Evolutionary conservation across 1,140 invertebrate genomes (phyloP).

Genomic region (Chrysopa pallens): DNA sequence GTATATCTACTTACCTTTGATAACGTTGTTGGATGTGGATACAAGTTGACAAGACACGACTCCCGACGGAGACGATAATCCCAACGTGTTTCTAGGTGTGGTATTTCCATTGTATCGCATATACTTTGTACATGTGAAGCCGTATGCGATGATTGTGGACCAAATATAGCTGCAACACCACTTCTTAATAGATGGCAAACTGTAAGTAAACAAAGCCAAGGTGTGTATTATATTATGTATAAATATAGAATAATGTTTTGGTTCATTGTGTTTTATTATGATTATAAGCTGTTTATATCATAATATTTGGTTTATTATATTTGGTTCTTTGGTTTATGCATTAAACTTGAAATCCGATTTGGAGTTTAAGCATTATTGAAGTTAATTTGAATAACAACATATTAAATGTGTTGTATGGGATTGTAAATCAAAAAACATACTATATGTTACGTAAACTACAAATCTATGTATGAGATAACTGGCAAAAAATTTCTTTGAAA

Average conservation of each 20-base stretch:
- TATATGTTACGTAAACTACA: too few species aligned
- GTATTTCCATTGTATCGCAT: conserved; percentile 90
- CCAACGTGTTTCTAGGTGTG: conserved; percentile 87
- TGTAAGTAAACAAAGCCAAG: conserved; percentile 26
- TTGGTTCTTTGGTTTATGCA: too few species aligned
- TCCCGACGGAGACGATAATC: conserved; percentile 71
- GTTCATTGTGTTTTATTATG: too few species aligned
- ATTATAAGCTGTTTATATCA: too few species aligned
- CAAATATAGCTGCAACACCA: conserved; percentile 86
- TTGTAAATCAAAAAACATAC: too few species aligned
- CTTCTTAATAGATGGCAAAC: conserved; percentile 74
- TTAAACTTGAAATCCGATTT: too few species aligned
- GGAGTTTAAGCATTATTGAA: too few species aligned
- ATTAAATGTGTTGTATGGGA: too few species aligned
- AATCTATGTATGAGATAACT: too few species aligned
- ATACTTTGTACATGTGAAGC: conserved; percentile 88
- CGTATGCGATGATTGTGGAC: conserved; percentile 75
- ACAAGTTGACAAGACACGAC: conserved; percentile 84
- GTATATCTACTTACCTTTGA: conserved; percentile 47
- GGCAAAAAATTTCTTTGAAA: too few species aligned
- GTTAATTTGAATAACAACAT: too few species aligned
- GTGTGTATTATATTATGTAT: not conserved
- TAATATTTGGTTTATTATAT: too few species aligned
- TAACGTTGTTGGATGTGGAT: conserved; percentile 76
- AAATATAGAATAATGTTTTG: not conserved